Percentiles rank a stretch among this genome's conserved stretches.
These are phyloP conservation scores for Ardeotis arabs DNA, from an alignment of 2,113 vertebrate species.

Conservation along the genomic window DNA sequence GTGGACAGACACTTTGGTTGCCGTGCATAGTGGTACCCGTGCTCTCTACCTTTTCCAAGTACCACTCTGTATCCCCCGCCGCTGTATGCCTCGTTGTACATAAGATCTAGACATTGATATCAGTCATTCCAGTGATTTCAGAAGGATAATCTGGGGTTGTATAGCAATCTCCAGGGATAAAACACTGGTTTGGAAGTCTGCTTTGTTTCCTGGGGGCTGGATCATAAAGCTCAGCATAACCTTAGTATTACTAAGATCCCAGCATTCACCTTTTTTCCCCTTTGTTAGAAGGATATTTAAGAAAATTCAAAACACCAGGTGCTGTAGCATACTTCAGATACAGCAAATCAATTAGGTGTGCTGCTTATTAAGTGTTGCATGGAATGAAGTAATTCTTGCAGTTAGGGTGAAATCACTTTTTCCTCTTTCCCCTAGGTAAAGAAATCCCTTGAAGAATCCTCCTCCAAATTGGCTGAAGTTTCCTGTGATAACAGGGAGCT, in stretches of 20 bases:
- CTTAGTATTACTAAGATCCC: neutral
- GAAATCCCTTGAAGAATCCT: constrained; percentile 70
- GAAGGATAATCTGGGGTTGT: neutral
- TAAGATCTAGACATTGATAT: neutral
- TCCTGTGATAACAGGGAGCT: constrained; percentile 71
- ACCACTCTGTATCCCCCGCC: neutral
- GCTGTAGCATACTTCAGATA: neutral
- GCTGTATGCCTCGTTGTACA: neutral
- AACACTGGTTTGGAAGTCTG: neutral
- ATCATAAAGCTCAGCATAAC: neutral
- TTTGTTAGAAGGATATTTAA: neutral
- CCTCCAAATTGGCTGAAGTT: constrained; percentile 65
- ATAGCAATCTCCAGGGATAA: neutral
- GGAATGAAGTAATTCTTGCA: neutral
- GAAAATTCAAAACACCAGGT: neutral
- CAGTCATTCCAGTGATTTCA: neutral
- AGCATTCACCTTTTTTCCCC: neutral
- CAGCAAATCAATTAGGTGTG: neutral
- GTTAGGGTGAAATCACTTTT: neutral
- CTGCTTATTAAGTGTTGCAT: neutral
- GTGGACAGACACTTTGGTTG: neutral
- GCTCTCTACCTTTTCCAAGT: neutral
- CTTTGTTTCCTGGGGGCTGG: neutral
- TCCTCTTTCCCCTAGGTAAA: constrained; percentile 56
- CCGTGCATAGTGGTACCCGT: neutral